These are phyloP conservation scores for Microplitis mediator DNA, from an alignment of 1,140 invertebrate genomes.

Conservation along the genomic window DNA sequence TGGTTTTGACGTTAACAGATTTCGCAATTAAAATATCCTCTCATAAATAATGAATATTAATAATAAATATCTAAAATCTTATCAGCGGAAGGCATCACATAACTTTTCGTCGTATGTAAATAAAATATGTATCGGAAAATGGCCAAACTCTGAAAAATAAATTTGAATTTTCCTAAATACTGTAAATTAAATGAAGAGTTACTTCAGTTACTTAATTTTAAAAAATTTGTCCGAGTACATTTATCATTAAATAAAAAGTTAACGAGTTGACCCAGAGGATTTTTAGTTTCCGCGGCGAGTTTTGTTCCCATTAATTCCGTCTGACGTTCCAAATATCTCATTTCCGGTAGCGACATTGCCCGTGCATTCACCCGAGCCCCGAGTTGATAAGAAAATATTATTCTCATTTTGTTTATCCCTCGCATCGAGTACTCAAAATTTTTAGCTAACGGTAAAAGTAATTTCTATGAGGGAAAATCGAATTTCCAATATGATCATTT, in stretches of 20 bases:
- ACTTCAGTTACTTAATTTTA: too few species aligned
- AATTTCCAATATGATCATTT: not conserved
- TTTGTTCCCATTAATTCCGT: not conserved
- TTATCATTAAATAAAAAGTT: not conserved
- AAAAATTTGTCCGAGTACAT: too few species aligned
- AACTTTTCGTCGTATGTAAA: too few species aligned
- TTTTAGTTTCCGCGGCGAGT: not conserved
- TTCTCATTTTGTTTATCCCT: not conserved
- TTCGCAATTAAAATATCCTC: too few species aligned
- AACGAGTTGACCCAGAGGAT: not conserved
- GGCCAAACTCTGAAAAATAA: too few species aligned
- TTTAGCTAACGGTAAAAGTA: not conserved
- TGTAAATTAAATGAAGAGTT: too few species aligned
- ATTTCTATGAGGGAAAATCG: not conserved
- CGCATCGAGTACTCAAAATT: not conserved
- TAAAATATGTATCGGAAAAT: too few species aligned
- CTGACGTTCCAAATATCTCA: conserved; percentile 14
- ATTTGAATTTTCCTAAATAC: too few species aligned
- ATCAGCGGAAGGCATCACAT: too few species aligned
- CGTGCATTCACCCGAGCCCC: not conserved
- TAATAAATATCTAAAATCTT: too few species aligned
- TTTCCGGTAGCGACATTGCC: conserved; percentile 8
- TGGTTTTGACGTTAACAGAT: too few species aligned
- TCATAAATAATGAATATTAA: too few species aligned
- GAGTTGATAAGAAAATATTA: conserved; percentile 6